phyloP scores from a whole-genome alignment of 2,113 vertebrate species.

The Chelonoidis abingdonii region DNA sequence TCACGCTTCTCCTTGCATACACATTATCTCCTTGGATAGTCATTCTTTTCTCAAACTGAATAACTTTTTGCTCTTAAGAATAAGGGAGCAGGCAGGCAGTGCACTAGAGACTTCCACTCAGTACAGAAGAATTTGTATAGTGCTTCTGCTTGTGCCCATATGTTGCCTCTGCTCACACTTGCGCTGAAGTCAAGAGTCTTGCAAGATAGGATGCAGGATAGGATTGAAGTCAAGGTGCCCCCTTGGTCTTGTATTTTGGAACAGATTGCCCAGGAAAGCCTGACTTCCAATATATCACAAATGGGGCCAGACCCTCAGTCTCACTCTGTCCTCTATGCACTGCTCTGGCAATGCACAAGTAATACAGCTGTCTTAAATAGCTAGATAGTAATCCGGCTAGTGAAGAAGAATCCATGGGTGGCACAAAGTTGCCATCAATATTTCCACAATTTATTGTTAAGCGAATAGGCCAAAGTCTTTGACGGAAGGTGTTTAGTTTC shows the following conservation, averaged over 20 bases:
- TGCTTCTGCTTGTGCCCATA: background rate
- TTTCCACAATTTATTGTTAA: background rate
- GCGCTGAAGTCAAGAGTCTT: fast-evolving
- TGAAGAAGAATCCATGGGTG: background rate
- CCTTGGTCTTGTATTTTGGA: background rate
- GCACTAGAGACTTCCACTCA: background rate
- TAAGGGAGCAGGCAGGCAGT: background rate
- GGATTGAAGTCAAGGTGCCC: background rate
- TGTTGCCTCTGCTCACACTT: background rate
- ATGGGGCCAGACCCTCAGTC: background rate
- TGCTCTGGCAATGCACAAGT: background rate
- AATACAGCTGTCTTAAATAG: background rate
- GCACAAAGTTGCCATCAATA: background rate
- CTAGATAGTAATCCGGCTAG: background rate
- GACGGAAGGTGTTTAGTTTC: background rate
- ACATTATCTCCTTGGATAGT: background rate
- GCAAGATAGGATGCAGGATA: background rate
- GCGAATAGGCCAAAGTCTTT: background rate
- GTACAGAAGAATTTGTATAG: background rate
- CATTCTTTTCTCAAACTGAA: background rate
- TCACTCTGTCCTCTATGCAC: background rate
- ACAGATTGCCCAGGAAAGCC: background rate
- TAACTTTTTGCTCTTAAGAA: background rate
- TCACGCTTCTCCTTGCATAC: background rate
- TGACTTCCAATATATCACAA: background rate